Base-by-base conservation (phyloP, 2,797 vertebrate species). In the Aldrovandia affinis region DNA sequence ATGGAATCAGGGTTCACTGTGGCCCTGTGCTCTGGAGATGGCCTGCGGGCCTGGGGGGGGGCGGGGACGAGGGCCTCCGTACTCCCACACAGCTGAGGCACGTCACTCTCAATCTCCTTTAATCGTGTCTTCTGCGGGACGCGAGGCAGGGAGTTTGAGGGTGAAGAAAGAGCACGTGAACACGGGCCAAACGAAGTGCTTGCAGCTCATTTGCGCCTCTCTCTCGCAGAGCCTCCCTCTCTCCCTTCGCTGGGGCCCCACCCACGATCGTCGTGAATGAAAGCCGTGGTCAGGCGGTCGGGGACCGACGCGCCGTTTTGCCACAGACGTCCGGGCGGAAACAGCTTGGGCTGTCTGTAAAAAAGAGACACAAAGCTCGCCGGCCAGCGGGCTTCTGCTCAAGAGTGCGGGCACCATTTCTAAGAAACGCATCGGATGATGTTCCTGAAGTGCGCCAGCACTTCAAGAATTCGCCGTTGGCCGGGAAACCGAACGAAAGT, bases 101-200 rank as follows among this genome's bases (percentile, higher is more conserved):
- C 89, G 87, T 95, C 92, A 95, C 91, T 89, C 91, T 95, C 93
- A 94, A 94, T 93, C 90, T 93, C 87, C 65, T 89, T 88, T 87
- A 91, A 93, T 92, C 86, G 83, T 88, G 88, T 87, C 85, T 88
- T 92, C 89, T 90, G 91, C 90, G 91, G 92, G 89, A 91, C 89
- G 90, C 87, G 89, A 89, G 87, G 82, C 89, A 92, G 89, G 88
- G 82, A 93, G 92, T 81, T 88, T 86, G 85, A 84, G 86, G 87
- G 91, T 36, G 91, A 89, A 88, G 92, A 90, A 89, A 91, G 91
- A 92, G 83, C 88, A 87, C 92, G 91, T 92, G 91, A 91, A 91
- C 70, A 78, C 83, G 88, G 92, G 92, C 81, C 85, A 88, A 89
- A 88, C 88, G 86, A 89, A 87, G 91, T 81, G n/a, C 50, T 81